Percentiles rank a stretch among this genome's conserved stretches.
These are phyloP conservation scores for Syngnathoides biaculeatus DNA, from an alignment of 2,113 vertebrate species.

Conservation along the genomic window DNA sequence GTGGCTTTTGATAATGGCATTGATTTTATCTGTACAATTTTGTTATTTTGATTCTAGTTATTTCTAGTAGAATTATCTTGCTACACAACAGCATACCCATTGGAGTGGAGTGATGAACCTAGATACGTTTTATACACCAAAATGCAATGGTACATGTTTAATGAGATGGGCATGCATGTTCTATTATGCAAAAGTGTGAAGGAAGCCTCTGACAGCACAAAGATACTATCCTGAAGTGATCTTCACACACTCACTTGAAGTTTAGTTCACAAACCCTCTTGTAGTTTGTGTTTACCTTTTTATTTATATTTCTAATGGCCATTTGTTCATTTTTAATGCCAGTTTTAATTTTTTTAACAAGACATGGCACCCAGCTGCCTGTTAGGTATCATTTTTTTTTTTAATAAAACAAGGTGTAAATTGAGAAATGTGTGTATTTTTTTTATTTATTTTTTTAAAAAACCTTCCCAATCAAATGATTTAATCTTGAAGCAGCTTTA, in stretches of 20 bases:
- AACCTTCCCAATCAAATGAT: not conserved
- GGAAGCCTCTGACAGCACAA: not conserved
- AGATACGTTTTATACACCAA: not conserved
- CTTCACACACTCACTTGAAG: conserved; percentile 20
- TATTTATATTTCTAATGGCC: conserved; percentile 5
- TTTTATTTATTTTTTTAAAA: not conserved
- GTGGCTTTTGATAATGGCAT: not conserved
- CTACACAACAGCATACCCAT: not conserved
- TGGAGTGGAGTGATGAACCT: not conserved
- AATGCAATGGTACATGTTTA: not conserved
- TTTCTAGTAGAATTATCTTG: not conserved
- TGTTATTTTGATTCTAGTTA: not conserved
- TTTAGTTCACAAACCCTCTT: conserved; percentile 6
- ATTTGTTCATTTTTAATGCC: not conserved
- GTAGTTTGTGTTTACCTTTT: not conserved
- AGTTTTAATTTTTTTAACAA: conserved; percentile 10
- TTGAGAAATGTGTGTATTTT: not conserved
- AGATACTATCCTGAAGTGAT: not conserved
- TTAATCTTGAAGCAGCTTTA: not conserved
- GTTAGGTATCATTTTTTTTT: not conserved
- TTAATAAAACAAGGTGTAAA: not conserved
- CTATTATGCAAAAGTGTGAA: conserved; percentile 5
- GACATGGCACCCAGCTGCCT: not conserved
- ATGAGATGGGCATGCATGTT: not conserved
- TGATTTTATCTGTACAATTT: conserved; percentile 3